phyloP scores from a whole-genome alignment of 1,140 invertebrate genomes.

The Trigoniulus corallinus region DNA sequence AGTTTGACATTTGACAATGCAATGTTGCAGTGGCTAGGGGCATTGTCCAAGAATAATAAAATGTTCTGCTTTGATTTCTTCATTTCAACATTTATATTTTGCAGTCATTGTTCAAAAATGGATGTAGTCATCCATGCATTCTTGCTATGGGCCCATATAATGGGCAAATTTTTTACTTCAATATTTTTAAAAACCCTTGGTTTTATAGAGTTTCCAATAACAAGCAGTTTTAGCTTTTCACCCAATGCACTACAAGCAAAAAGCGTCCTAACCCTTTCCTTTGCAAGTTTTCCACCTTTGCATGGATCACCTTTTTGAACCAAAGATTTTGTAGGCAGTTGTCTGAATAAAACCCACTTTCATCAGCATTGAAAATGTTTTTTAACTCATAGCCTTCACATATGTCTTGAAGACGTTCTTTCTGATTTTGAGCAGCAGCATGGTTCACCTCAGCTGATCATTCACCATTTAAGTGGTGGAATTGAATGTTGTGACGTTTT shows the following conservation, averaged over 20 bases:
- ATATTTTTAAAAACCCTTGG: constrained; percentile 15
- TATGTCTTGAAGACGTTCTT: constrained; percentile 6
- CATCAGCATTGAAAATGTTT: constrained; percentile 16
- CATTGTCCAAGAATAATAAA: constrained; percentile 10
- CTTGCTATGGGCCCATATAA: constrained; percentile 10
- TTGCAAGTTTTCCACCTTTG: constrained; percentile 14
- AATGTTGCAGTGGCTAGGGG: neutral
- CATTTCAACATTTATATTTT: constrained; percentile 12
- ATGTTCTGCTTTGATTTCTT: constrained; percentile 10
- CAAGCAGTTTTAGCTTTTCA: no score
- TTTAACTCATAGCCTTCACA: constrained; percentile 18
- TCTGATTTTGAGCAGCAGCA: neutral
- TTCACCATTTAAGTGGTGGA: constrained; percentile 10
- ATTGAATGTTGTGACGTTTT: constrained; percentile 14
- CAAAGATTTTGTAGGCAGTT: constrained; percentile 12
- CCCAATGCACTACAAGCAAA: constrained; percentile 11
- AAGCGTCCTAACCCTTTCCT: constrained; percentile 12
- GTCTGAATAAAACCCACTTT: constrained; percentile 13
- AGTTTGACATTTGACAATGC: constrained; percentile 8
- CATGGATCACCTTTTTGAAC: constrained; percentile 13
- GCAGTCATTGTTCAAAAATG: constrained; percentile 15
- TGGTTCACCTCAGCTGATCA: constrained; percentile 9
- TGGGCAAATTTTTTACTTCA: constrained; percentile 10
- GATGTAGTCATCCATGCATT: constrained; percentile 18
- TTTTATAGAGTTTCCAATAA: constrained; percentile 14